Evolutionary conservation across 2,113 vertebrate genomes (phyloP), one percentile per base, ranked within the genome.

Genomic region (Aphelocoma coerulescens): DNA sequence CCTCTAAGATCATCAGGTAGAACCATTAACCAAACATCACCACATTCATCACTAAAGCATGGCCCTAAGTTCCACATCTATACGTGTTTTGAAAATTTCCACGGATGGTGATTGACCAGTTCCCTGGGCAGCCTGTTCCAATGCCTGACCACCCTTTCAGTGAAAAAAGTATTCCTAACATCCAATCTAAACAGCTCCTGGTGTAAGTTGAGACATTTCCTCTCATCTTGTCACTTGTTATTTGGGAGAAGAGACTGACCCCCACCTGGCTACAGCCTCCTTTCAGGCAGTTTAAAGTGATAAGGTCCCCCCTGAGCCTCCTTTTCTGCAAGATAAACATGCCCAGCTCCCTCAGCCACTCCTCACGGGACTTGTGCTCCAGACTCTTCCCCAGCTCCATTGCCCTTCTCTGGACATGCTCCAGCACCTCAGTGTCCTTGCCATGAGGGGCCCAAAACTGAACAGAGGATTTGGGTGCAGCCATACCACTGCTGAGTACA

Each of bases 381-480:
- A 68, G 62, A 3, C 39, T 4, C 13, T 41, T 13, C 17, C 16
- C 20, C n/a, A 62, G 30, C 14, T 61, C 17, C 0, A 0, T 26
- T 37, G 33, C 7, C 20, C 6, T 68, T 61, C 48, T 76, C 54
- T 62, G n/a, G 39, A 18, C 11, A 7, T 0, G 0, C 28, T 54
- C 9, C 54, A 39, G 61, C 24, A 10, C 9, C 20, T 35, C 48
- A 9, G 0, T 13, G n/a, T 24, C 61, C 28, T 44, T 52, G 27
- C 13, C 1, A 0, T 52, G 52, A 30, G 33, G 23, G 61, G 6
- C 20, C 16, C 41, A 35, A 23, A 62, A 49, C 21, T 27, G 54
- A 28, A 2, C 41, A 33, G 21, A 48, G 39, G 13, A 35, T 46
- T 76, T 0, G 1, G 12, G 14, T 43, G 26, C n/a, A 20, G 41